These are phyloP conservation scores for Penaeus japonicus DNA, from an alignment of 1,140 invertebrate genomes.

Conservation along the genomic window DNA sequence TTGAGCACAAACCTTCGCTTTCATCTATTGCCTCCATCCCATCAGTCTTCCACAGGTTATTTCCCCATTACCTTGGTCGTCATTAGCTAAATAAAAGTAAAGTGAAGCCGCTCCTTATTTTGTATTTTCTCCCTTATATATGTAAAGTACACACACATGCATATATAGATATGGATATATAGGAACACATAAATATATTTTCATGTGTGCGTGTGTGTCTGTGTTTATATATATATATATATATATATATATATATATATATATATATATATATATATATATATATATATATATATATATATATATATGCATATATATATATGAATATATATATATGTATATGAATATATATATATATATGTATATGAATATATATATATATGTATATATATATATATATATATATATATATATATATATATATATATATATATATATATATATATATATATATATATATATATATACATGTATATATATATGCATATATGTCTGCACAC, in stretches of 20 bases:
- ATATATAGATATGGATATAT: background rate
- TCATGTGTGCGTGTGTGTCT: background rate
- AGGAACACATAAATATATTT: background rate
- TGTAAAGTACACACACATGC: too few species aligned
- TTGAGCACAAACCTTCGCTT: too few species aligned
- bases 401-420: background rate
- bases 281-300: constrained; percentile 13
- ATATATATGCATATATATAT: constrained; percentile 1
- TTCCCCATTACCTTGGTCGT: too few species aligned
- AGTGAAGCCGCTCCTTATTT: background rate
- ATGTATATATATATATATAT: background rate
- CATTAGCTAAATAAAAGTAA: too few species aligned
- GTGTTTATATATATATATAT: background rate
- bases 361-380: constrained; percentile 3
- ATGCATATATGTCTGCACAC: background rate
- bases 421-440: background rate
- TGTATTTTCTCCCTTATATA: background rate
- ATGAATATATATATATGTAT: background rate
- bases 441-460: constrained; percentile 9
- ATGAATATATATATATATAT: background rate
- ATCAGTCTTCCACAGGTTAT: too few species aligned
- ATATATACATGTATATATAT: constrained; percentile 4
- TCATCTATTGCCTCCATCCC: too few species aligned
- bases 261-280: background rate
- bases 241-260: background rate